Evolutionary conservation across 2,113 vertebrate species (phyloP).

Genomic region (Python bivittatus): DNA sequence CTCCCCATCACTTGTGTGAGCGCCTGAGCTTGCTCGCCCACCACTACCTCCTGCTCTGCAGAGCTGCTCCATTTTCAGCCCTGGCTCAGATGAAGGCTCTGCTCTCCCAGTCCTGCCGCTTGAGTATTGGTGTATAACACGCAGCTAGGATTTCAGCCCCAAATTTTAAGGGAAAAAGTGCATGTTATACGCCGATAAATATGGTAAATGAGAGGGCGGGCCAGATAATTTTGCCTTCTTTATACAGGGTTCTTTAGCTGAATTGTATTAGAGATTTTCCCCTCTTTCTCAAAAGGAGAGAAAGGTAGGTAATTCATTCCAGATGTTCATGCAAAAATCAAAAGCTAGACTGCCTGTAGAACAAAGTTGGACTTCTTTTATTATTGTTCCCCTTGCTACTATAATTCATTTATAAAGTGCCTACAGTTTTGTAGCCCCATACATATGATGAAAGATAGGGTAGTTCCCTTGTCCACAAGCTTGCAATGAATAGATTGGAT

Average conservation of each 20-base stretch:
- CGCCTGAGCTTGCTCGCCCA: no score
- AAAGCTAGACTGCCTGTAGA: not conserved
- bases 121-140: no score
- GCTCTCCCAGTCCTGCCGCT: no score
- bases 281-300: not conserved
- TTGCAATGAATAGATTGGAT: not conserved
- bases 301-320: slow-evolving; percentile 58
- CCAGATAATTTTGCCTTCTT: slow-evolving; percentile 37
- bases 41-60: no score
- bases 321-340: slow-evolving; percentile 59
- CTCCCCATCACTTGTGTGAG: no score
- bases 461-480: not conserved
- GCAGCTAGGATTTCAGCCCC: no score
- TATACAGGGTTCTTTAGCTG: slow-evolving; percentile 44
- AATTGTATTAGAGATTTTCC: slow-evolving; percentile 65
- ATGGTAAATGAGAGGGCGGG: slow-evolving; percentile 51
- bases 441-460: not conserved
- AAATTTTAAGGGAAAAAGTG: no score
- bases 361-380: not conserved
- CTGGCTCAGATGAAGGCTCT: no score
- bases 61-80: no score
- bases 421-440: not conserved
- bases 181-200: no score
- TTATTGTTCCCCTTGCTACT: not conserved
- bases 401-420: not conserved